Conservation (phyloP, 2,888 invertebrate genomes). For the Scaptomyza cyrtandrae region DNA sequence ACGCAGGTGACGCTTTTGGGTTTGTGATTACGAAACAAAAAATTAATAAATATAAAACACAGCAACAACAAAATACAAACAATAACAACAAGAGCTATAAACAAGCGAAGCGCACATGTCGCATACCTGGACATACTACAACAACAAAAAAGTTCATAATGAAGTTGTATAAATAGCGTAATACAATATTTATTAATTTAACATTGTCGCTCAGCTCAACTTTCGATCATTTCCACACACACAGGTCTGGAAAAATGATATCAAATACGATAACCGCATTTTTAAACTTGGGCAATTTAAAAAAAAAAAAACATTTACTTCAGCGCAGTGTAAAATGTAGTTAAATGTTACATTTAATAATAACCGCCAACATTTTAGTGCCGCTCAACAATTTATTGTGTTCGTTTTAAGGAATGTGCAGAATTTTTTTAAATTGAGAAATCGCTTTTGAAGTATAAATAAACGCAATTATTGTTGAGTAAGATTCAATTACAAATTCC, state of each 20-base stretch:
- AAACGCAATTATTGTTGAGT: slow-evolving; percentile 1
- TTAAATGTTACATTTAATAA: slow-evolving; percentile 39
- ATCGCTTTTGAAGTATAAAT: slow-evolving; percentile 24
- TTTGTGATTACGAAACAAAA: slow-evolving; percentile 58
- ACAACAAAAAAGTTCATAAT: slow-evolving; percentile 67
- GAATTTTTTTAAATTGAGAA: slow-evolving; percentile 36
- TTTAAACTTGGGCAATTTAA: slow-evolving; percentile 44
- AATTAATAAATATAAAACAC: slow-evolving; percentile 16
- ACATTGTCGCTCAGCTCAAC: slow-evolving; percentile 41
- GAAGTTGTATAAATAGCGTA: slow-evolving; percentile 72
- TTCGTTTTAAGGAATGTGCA: background rate
- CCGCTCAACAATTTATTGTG: background rate
- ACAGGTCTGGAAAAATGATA: background rate
- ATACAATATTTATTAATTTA: slow-evolving; percentile 66
- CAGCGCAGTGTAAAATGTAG: background rate
- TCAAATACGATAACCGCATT: slow-evolving; percentile 36
- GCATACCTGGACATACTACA: slow-evolving; percentile 13
- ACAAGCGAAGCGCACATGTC: slow-evolving; percentile 60
- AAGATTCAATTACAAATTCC: background rate
- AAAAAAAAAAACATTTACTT: slow-evolving; percentile 39
- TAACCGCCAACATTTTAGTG: slow-evolving; percentile 31
- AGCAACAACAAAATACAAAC: slow-evolving; percentile 4
- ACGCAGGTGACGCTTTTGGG: slow-evolving; percentile 66
- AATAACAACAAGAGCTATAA: slow-evolving; percentile 50
- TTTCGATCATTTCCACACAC: slow-evolving; percentile 17